Percentiles rank a stretch among this genome's conserved stretches.
phyloP scores from a whole-genome alignment of 2,797 vertebrate genomes.

The Tenualosa ilisha region DNA sequence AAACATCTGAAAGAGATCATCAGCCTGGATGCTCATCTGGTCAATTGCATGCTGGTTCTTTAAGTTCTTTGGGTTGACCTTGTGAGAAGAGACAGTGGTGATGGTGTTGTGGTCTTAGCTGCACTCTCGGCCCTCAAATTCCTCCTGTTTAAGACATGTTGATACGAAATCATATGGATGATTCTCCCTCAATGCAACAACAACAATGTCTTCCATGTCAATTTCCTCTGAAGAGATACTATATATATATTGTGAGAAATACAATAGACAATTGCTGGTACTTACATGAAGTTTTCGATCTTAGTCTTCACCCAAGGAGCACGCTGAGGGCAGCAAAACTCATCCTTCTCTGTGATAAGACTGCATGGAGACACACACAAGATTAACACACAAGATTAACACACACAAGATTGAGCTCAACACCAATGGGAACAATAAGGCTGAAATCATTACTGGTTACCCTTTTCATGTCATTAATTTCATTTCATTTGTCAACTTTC shows the following conservation, averaged over 20 bases:
- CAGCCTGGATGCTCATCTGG: neutral
- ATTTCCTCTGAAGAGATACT: neutral
- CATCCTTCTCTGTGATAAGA: constrained; percentile 36
- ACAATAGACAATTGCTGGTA: neutral
- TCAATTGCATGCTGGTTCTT: neutral
- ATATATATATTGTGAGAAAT: neutral
- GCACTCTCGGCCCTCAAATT: neutral
- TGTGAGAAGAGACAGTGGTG: neutral
- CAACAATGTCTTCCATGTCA: neutral
- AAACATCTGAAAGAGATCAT: neutral
- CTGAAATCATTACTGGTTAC: neutral
- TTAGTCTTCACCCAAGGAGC: constrained; percentile 42
- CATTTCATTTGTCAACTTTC: too few species aligned
- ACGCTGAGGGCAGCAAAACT: constrained; percentile 35
- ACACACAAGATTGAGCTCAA: neutral
- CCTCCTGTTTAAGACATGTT: neutral
- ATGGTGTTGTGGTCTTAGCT: neutral
- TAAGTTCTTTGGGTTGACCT: neutral
- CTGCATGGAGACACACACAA: constrained; percentile 39
- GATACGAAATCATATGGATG: neutral
- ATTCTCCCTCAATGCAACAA: constrained; percentile 10
- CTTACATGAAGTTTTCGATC: constrained; percentile 38
- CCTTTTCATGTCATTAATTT: neutral
- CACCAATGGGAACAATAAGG: neutral
- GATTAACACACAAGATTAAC: too few species aligned